Conservation (phyloP, 2,888 invertebrate species). For the Nomada hirtipes region DNA sequence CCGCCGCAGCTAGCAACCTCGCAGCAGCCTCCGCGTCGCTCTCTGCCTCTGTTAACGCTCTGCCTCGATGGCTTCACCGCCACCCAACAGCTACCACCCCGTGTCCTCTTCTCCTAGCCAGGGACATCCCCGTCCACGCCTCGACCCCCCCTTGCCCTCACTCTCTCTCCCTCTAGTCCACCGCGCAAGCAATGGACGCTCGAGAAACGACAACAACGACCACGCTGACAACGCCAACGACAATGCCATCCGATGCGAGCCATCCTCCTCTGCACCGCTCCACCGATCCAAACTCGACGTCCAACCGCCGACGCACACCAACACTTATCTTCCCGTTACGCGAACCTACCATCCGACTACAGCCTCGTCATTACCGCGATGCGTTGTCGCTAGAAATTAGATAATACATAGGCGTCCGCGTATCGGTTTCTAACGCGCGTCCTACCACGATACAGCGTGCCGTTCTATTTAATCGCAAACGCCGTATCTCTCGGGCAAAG, state of each 20-base stretch:
- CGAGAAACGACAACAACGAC: constrained; percentile 79
- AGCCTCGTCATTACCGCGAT: constrained; percentile 64
- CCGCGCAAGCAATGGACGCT: constrained; percentile 62
- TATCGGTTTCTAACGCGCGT: constrained; percentile 43
- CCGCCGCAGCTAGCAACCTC: constrained; percentile 39
- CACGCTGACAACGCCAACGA: constrained; percentile 71
- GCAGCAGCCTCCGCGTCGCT: constrained; percentile 32
- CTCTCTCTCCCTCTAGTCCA: constrained; percentile 22
- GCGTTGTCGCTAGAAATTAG: constrained; percentile 71
- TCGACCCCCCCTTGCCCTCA: constrained; percentile 14
- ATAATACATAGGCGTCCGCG: constrained; percentile 57
- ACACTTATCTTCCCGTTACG: constrained; percentile 67
- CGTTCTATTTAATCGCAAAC: background rate
- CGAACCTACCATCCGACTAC: constrained; percentile 62
- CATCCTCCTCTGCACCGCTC: constrained; percentile 39
- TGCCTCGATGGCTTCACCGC: constrained; percentile 59
- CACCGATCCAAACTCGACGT: constrained; percentile 52
- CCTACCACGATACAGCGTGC: background rate
- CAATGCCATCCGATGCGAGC: constrained; percentile 67
- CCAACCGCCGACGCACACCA: constrained; percentile 49
- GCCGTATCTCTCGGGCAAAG: background rate
- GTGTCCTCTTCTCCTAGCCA: constrained; percentile 53
- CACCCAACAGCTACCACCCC: constrained; percentile 47
- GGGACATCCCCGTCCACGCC: constrained; percentile 19
- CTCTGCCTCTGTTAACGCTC: constrained; percentile 57